Evolutionary conservation across 2,113 vertebrate genomes (phyloP), one percentile per base, ranked within the genome.

Genomic region (Corydoras maculifer): DNA sequence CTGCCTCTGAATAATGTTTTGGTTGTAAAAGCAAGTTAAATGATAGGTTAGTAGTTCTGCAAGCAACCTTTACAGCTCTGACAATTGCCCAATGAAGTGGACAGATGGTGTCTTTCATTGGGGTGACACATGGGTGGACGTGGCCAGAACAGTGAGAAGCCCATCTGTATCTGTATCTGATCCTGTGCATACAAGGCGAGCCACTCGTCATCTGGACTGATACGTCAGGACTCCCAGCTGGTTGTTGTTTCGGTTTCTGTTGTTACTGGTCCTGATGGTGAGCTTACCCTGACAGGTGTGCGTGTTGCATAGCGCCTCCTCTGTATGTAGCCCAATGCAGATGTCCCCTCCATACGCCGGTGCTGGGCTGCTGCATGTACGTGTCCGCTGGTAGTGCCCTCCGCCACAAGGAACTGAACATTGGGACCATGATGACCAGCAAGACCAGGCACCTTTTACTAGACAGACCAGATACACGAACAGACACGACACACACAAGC

Each of bases 271-370:
- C 9, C 7, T 43, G 49, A 4, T 30, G 31, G 18, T n/a, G 25
- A 1, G 4, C 70, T 81, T 90, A 99, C 97, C 96, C 83, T 98
- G 92, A 55, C 97, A 99, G 1, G 93, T 84, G 80, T 98, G 92
- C 0, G 95, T 99, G 86, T 94, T 93, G 76, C 97, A 99, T 4
- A 98, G 89, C 0, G 95, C 96, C 84, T 99, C 97, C 78, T 99
- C 96, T 0, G 95, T 98, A 91, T 98, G 97, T 31, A 99, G 90
- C 1, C 97, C 97, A 0, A 99, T 93, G 84, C 97, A 99, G 90
- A 98, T 97, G 80, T 97, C 94, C 50, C 96, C 95, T 35, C 92
- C 92, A 0, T 78, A 90, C 69, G 91, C 84, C 0, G 96, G 94
- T 0, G 85, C 75, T 0, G 96, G 96, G 77, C 89, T 94, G 85